These are phyloP conservation scores for Mesocricetus auratus DNA, from an alignment of 2,113 vertebrate genomes.

Conservation along the genomic window DNA sequence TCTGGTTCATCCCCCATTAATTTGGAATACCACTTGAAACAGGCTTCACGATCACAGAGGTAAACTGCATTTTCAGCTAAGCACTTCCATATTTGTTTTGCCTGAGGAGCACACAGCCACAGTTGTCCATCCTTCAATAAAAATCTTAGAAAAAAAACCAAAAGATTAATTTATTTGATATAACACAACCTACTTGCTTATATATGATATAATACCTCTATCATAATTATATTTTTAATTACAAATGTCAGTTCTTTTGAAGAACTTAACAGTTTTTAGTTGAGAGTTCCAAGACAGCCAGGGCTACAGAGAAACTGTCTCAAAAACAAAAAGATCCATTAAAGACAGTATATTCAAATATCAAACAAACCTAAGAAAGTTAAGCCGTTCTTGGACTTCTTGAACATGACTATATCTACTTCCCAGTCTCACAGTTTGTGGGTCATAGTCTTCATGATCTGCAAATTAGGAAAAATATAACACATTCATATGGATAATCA, in stretches of 20 bases:
- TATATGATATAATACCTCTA: constrained; percentile 22
- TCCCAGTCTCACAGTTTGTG: constrained; percentile 97
- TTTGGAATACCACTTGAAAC: constrained; percentile 99
- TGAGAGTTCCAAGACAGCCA: not conserved
- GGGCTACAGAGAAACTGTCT: not conserved
- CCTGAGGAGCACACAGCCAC: constrained; percentile 99
- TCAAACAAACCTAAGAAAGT: constrained; percentile 95
- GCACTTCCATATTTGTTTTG: constrained; percentile 99
- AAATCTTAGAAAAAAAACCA: constrained; percentile 92
- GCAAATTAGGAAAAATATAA: constrained; percentile 79
- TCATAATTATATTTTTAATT: constrained; percentile 48
- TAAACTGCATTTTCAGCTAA: constrained; percentile 99
- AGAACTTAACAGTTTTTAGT: constrained; percentile 13
- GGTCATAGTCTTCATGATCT: constrained; percentile 98
- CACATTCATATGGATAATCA: constrained; percentile 21
- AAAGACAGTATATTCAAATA: not conserved
- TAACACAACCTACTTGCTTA: constrained; percentile 6
- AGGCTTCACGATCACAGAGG: constrained; percentile 99
- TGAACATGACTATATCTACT: constrained; percentile 99
- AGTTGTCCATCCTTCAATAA: constrained; percentile 98
- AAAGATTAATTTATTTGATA: constrained; percentile 75
- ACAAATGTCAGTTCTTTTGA: constrained; percentile 20
- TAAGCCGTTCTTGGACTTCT: constrained; percentile 98
- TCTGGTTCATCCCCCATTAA: constrained; percentile 99
- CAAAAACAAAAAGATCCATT: not conserved